phyloP scores from a whole-genome alignment of 2,113 vertebrate species.

The Paracanthobrama guichenoti region DNA sequence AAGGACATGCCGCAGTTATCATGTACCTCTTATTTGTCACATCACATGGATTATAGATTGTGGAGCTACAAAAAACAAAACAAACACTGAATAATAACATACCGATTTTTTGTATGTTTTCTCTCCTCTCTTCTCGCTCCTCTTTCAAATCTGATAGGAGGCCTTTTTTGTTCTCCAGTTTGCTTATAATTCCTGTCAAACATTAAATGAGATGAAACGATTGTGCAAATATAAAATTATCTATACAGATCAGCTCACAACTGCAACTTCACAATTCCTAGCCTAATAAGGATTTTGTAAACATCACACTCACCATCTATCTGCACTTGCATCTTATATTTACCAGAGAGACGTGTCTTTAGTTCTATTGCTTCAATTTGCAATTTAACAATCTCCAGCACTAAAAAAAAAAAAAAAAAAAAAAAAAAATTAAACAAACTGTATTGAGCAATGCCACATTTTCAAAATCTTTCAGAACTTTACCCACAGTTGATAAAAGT shows the following conservation, averaged over 20 bases:
- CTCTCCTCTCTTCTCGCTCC: not conserved
- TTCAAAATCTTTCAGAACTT: not conserved
- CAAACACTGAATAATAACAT: not conserved
- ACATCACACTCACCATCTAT: conserved; percentile 3
- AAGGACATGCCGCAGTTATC: not conserved
- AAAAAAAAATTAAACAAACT: not conserved
- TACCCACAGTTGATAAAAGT: not conserved
- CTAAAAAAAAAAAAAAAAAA: too few relatives aligned
- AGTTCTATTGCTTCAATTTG: conserved; percentile 5
- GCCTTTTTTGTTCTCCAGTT: not conserved
- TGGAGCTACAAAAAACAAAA: not conserved
- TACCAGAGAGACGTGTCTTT: not conserved
- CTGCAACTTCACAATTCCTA: not conserved
- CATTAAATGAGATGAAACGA: not conserved
- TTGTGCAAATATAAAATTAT: not conserved
- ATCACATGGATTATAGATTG: not conserved
- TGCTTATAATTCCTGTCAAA: not conserved
- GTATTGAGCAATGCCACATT: not conserved
- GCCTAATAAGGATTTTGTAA: not conserved
- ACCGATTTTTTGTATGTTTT: not conserved
- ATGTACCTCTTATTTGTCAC: not conserved
- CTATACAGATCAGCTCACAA: not conserved
- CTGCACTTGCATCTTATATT: not conserved
- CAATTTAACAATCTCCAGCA: conserved; percentile 9
- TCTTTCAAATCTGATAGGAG: not conserved